Evolutionary conservation across 2,113 vertebrate species (phyloP), one percentile per base, ranked within the genome.

Genomic region (Taurulus bubalis): DNA sequence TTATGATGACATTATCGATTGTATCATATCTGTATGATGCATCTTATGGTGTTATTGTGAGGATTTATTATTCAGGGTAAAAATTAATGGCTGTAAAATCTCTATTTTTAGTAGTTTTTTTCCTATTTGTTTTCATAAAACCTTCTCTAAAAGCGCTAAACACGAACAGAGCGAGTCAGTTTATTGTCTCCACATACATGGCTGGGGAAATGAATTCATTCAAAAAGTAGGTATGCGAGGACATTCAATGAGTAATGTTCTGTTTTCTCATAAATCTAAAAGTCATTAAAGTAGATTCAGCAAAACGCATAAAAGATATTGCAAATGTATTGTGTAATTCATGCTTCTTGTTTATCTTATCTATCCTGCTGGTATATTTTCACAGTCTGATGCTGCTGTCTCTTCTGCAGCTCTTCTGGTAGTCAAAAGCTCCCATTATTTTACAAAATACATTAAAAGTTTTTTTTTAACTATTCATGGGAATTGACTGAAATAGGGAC

Each of bases 191-290:
- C 20, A 34, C 11, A 34, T 69, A 34, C 20, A 34, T 42, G 36
- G 40, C 30, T 53, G 6, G 3, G 51, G 40, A 38, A 28, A 26
- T 56, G 1, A 8, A 28, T 26, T 36, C 15, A 32, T 22, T 26
- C 47, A 60, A 51, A 63, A 62, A 26, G 59, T 26, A 62, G 28
- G 32, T 71, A 22, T 2, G 28, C 30, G 7, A 68, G 40, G 15
- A 60, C 24, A 51, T 14, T 63, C 8, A 63, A 30, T 16, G 55
- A 62, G 56, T 15, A 36, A 70, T 78, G 16, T 12, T 68, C 34
- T 24, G 30, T 55, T 56, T 73, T 77, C 58, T 74, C 40, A 77
- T 69, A n/a, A 42, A 64, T 36, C 42, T 40, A 8, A 65, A n/a
- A n/a, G 38, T 47, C 36, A 62, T 40, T 79, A 62, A n/a, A 67